Conservation (phyloP, 2,888 invertebrate species). For the Drosophila meridiana region DNA sequence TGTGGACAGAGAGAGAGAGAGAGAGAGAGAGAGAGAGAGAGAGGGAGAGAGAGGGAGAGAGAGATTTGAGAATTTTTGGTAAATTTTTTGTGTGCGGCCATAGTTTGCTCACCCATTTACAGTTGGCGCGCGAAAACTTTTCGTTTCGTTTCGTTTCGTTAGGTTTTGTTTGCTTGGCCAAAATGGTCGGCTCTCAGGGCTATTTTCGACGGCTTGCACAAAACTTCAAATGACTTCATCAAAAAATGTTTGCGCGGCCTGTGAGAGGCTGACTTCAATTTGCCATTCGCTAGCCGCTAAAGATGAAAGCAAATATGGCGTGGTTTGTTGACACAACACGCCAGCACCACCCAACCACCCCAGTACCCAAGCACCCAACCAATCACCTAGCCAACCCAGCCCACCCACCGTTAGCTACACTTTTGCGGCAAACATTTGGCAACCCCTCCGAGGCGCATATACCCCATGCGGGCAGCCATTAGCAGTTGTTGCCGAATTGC, state of each 20-base stretch:
- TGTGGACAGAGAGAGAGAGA: neutral
- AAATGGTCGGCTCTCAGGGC: constrained; percentile 29
- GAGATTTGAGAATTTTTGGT: constrained; percentile 3
- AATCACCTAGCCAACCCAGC: neutral
- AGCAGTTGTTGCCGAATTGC: constrained; percentile 52
- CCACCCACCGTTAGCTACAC: neutral
- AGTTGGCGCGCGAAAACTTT: constrained; percentile 47
- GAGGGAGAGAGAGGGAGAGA: constrained; percentile 1
- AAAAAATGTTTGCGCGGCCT: constrained; percentile 41
- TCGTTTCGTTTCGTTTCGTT: constrained; percentile 59
- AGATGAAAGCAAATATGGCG: constrained; percentile 63
- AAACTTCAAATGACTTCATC: constrained; percentile 72
- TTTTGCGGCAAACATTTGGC: constrained; percentile 7
- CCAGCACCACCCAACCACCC: neutral
- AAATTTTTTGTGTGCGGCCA: neutral
- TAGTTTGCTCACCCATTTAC: constrained; percentile 65
- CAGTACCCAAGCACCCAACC: neutral
- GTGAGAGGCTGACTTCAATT: constrained; percentile 45
- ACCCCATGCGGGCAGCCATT: constrained; percentile 59
- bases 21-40: neutral
- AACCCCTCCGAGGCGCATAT: constrained; percentile 14
- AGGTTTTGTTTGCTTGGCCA: constrained; percentile 34
- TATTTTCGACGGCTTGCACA: constrained; percentile 61
- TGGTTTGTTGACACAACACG: constrained; percentile 49
- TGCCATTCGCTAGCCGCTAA: constrained; percentile 56